Conservation (phyloP, 2,888 invertebrate species). For the Rhogogaster chlorosoma region DNA sequence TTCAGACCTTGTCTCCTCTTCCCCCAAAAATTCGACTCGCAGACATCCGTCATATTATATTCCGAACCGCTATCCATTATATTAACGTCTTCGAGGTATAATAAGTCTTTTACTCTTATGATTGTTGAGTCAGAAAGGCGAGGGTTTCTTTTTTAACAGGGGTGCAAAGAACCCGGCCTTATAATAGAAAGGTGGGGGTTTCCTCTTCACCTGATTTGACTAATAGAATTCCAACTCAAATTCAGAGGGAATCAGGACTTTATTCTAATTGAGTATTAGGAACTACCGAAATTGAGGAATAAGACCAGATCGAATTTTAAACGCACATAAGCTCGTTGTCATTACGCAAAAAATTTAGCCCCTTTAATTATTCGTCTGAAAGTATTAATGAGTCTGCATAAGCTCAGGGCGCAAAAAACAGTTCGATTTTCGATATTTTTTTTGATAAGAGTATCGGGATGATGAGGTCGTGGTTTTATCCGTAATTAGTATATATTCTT, state of each 20-base stretch:
- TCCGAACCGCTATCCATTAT: slow-evolving; percentile 33
- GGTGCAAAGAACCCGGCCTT: background rate
- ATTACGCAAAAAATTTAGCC: background rate
- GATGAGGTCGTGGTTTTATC: too few species aligned
- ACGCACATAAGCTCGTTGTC: background rate
- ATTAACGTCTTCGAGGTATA: slow-evolving; percentile 33
- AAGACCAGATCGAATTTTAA: background rate
- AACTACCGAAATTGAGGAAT: background rate
- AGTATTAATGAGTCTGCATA: too few species aligned
- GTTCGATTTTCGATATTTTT: too few species aligned
- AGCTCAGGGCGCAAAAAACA: too few species aligned
- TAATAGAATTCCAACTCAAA: background rate
- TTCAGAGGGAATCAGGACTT: background rate
- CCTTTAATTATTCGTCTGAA: background rate
- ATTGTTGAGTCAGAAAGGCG: slow-evolving; percentile 35
- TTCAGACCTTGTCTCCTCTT: slow-evolving; percentile 2
- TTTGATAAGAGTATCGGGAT: too few species aligned
- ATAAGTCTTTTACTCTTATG: slow-evolving; percentile 35
- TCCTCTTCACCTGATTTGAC: slow-evolving; percentile 31
- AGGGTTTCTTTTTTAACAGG: slow-evolving; percentile 10
- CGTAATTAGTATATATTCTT: too few species aligned
- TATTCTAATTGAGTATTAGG: slow-evolving; percentile 22
- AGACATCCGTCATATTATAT: slow-evolving; percentile 47
- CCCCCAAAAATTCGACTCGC: background rate
- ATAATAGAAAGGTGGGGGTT: background rate